Evolutionary conservation across 2,113 vertebrate species (phyloP).

Genomic region (Siniperca knerii): DNA sequence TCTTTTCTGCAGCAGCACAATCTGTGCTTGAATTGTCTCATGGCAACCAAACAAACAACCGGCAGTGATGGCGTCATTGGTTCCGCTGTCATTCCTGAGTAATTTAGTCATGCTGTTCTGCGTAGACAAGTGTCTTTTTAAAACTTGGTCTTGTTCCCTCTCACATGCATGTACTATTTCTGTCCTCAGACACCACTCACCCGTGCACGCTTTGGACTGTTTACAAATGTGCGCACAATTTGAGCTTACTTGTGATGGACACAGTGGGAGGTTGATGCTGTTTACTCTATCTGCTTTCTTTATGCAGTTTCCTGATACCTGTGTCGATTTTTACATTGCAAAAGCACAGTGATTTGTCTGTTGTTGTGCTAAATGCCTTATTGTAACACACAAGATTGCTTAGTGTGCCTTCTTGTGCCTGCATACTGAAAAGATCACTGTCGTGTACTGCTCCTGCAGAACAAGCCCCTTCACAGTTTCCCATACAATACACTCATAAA

Average conservation of each 20-base stretch:
- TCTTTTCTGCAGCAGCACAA: constrained; percentile 45
- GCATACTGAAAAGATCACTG: constrained; percentile 55
- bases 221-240: constrained; percentile 38
- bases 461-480: constrained; percentile 63
- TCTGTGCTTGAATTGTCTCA: constrained; percentile 62
- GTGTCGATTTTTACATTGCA: not conserved
- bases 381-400: constrained; percentile 43
- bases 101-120: constrained; percentile 76
- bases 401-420: constrained; percentile 49
- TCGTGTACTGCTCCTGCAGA: constrained; percentile 56
- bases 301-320: constrained; percentile 13
- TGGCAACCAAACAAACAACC: constrained; percentile 82
- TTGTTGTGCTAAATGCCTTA: constrained; percentile 33
- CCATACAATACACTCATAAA: constrained; percentile 56
- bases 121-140: constrained; percentile 65
- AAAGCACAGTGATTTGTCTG: constrained; percentile 5
- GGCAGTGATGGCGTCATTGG: constrained; percentile 75
- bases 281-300: constrained; percentile 9
- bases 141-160: constrained; percentile 60
- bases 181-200: constrained; percentile 49
- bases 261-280: not conserved
- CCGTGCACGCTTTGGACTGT: constrained; percentile 30
- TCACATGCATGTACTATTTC: constrained; percentile 70
- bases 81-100: constrained; percentile 81
- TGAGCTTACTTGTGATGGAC: constrained; percentile 24